Evolutionary conservation across 2,797 vertebrate species (phyloP), one percentile per base, ranked within the genome.

Genomic region (Erpetoichthys calabaricus): DNA sequence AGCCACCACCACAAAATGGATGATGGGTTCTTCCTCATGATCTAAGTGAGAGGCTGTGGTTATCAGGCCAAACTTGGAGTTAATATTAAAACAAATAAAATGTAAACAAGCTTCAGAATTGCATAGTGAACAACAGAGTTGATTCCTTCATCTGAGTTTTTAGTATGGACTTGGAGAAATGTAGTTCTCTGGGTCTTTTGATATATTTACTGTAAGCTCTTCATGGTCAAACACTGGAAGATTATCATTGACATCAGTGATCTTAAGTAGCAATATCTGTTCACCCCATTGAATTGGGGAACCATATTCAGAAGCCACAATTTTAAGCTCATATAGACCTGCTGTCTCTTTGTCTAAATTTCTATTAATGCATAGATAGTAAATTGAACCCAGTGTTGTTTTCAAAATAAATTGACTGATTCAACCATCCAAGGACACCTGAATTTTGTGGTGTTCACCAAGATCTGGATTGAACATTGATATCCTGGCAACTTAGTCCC

Each of bases 391-490:
- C 2, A 84, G 87, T 0, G 76, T 81, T 3, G 81, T 63, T 47
- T 71, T 82, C 65, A 95, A 71, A 0, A 64, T 64, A 53, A 97
- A 96, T 64, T 74, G 81, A 8, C 79, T 83, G 2, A 88, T 78
- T 0, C 72, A 85, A 8, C 87, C 89, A 47, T 83, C 70, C 0
- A 93, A 75, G 0, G 69, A 68, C 47, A 86, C 72, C 43, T 62
- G 4, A 63, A 83, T 58, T 62, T 45, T 63, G 53, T 69, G 63
- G 51, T 71, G 6, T 60, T 74, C 61, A 43, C 69, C 56, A 5
- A 78, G 70, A 59, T 97, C 93, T 0, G 86, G 82, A 62, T 97
- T 92, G 0, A 90, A 90, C 59, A 92, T 88, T 0, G 91, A 90
- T 44, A 95, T 78, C 51, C 91, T 77, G 58, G 92, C 92, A 5